Percentiles rank a stretch among this genome's conserved stretches.
phyloP scores from a whole-genome alignment of 35 echinoderm and acorn worm genomes.

The Diadema setosum region DNA sequence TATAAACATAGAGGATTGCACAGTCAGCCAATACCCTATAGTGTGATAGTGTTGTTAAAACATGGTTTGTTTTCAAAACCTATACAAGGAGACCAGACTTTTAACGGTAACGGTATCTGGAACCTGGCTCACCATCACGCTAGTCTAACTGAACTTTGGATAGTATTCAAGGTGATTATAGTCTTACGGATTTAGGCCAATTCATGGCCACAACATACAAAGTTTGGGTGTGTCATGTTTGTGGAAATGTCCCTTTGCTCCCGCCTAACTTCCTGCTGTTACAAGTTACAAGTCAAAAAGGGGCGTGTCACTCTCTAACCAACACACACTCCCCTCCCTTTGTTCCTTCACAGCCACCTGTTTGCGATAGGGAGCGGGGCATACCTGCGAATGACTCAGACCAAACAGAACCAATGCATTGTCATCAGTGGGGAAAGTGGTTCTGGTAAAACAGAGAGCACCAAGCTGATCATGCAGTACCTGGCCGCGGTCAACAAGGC shows the following conservation, averaged over 20 bases:
- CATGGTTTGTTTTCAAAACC: no score
- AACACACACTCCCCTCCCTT: neutral
- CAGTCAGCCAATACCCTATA: no score
- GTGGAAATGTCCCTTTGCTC: neutral
- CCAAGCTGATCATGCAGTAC: slow-evolving; percentile 98
- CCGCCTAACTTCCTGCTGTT: no score
- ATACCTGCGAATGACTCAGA: slow-evolving; percentile 65
- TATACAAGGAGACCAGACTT: no score
- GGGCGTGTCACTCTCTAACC: neutral
- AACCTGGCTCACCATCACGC: no score
- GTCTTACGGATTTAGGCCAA: no score
- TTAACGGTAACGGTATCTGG: no score
- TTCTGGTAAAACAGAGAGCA: slow-evolving; percentile 95
- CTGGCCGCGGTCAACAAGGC: slow-evolving; percentile 84
- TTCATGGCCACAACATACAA: no score
- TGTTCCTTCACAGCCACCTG: slow-evolving; percentile 59
- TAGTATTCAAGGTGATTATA: no score
- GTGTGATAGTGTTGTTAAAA: no score
- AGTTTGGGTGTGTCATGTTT: neutral
- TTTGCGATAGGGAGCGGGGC: slow-evolving; percentile 93
- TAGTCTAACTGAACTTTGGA: no score
- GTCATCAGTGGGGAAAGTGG: slow-evolving; percentile 98
- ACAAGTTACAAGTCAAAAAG: neutral
- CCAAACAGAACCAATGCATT: slow-evolving; percentile 68
- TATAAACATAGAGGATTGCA: no score